A percentile compares a stretch with the other conserved stretches of the same genome.
Evolutionary conservation across 2,797 vertebrate genomes (phyloP).

Genomic region (Enteromius thamalakanensis): DNA sequence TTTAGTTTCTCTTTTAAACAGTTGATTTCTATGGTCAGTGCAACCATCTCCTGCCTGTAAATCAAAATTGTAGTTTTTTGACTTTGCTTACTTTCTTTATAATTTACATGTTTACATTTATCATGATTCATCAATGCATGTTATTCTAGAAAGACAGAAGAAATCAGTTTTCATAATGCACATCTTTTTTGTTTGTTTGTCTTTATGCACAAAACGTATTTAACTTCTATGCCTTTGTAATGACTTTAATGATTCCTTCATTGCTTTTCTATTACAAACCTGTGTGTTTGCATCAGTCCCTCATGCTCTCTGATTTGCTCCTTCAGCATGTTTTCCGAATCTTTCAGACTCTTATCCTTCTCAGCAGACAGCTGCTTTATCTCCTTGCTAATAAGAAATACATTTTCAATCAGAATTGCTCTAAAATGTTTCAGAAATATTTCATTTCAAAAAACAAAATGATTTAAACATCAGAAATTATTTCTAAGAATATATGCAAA

Average conservation of each 20-base stretch:
- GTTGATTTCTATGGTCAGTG: conserved; percentile 70
- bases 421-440: background rate
- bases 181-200: too few relatives aligned
- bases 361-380: conserved; percentile 72
- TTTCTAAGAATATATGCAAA: background rate
- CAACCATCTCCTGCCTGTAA: conserved; percentile 78
- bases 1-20: conserved; percentile 71
- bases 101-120: conserved; percentile 1
- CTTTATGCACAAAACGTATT: background rate
- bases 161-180: background rate
- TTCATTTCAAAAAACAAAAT: background rate
- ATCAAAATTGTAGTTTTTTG: background rate
- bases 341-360: conserved; percentile 73
- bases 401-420: background rate
- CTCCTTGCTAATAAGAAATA: conserved; percentile 70
- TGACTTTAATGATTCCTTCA: background rate
- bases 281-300: conserved; percentile 61
- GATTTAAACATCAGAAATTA: background rate
- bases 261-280: conserved; percentile 59
- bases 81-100: background rate
- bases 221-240: background rate
- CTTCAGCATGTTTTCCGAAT: conserved; percentile 69
- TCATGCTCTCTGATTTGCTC: conserved; percentile 65
- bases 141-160: background rate
- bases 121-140: background rate